Evolutionary conservation across 2,113 vertebrate species (phyloP), one percentile per base, ranked within the genome.

Genomic region (Paracanthobrama guichenoti): DNA sequence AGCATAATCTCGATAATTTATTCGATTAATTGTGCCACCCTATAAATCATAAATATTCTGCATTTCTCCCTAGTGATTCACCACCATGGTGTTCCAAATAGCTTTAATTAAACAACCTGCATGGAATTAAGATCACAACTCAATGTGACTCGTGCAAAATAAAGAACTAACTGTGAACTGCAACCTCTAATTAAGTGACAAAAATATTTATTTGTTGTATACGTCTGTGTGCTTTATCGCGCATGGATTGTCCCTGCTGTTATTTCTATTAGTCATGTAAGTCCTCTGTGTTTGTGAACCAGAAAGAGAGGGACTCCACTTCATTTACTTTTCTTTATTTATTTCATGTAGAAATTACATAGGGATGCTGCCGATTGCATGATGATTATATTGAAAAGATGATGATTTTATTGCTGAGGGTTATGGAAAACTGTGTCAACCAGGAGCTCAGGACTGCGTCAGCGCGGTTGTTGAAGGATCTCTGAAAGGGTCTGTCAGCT

Each of bases 81-180:
- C 62, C 24, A 53, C 12, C 9, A 10, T 39, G 3, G n/a, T 9
- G 35, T 78, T 83, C 44, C 87, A 85, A 87, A 87, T 87, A 87
- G 44, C 12, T 77, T 83, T 78, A 89, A 85, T 87, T 87, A 85
- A 89, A 73, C 79, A 59, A 42, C 83, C 81, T 72, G 76, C 46
- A 39, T 78, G 67, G 77, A 84, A 85, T 79, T 84, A 88, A 62
- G 74, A 53, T 79, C 66, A 62, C 75, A 72, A 74, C 48, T 86
- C 59, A 46, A 48, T 22, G 57, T 57, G 75, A 77, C 48, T 20
- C 53, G 28, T 55, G 35, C 44, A 28, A 88, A 79, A 86, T 86
- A 84, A 83, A 86, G 84, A 81, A 76, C 82, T 86, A 86, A 85
- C 67, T 86, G 48, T 86, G 72, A 84, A 79, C 72, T 60, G 24